phyloP scores from a whole-genome alignment of 2,888 invertebrate species.

The Lasioglossum marginatum region DNA sequence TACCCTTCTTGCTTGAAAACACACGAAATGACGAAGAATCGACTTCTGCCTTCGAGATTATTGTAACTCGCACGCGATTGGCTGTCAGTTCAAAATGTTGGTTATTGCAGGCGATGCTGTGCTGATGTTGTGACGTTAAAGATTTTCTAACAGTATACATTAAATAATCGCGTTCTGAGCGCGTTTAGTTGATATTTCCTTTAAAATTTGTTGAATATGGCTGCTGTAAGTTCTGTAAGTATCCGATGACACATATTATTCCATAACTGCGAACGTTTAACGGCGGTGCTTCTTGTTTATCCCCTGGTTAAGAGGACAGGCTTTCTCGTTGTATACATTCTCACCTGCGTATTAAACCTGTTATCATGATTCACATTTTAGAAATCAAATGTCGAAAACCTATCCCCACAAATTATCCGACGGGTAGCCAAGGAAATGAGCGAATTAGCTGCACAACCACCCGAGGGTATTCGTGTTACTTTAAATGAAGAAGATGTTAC shows the following conservation, averaged over 20 bases:
- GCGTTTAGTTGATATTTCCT: slow-evolving; percentile 56
- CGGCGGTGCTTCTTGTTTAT: slow-evolving; percentile 67
- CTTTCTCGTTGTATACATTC: slow-evolving; percentile 26
- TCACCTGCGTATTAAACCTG: not conserved
- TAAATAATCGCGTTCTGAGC: slow-evolving; percentile 50
- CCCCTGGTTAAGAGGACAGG: slow-evolving; percentile 43
- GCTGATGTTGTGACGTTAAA: slow-evolving; percentile 81
- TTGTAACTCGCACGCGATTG: slow-evolving; percentile 75
- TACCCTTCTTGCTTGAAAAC: slow-evolving; percentile 60
- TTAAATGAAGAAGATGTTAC: slow-evolving; percentile 97
- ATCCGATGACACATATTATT: slow-evolving; percentile 24
- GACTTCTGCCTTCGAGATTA: slow-evolving; percentile 76
- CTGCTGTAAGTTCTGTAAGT: slow-evolving; percentile 81
- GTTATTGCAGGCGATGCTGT: slow-evolving; percentile 80
- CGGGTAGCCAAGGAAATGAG: slow-evolving; percentile 95
- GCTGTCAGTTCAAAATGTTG: slow-evolving; percentile 82
- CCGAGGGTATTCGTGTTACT: slow-evolving; percentile 95
- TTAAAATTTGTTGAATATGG: slow-evolving; percentile 68
- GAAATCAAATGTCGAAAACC: slow-evolving; percentile 97
- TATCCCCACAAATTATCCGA: slow-evolving; percentile 96
- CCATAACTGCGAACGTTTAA: slow-evolving; percentile 28
- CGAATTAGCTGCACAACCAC: slow-evolving; percentile 92
- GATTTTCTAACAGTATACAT: slow-evolving; percentile 74
- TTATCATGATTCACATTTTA: slow-evolving; percentile 77
- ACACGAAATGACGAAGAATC: slow-evolving; percentile 65